Conservation (phyloP, 2,888 invertebrate species). For the Andrena chrysosceles region DNA sequence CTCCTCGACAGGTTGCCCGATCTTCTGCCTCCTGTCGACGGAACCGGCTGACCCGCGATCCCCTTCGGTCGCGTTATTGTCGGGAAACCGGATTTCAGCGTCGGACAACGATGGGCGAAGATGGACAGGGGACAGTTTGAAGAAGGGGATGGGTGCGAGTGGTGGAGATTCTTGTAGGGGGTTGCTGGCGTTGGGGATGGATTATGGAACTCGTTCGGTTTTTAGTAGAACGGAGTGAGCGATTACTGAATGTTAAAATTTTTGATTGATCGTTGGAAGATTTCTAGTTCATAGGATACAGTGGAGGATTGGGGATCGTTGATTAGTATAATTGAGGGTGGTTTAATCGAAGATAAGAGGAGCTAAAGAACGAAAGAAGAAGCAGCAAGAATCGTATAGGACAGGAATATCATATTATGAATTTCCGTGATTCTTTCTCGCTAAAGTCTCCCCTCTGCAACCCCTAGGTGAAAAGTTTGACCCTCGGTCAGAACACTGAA, state of each 20-base stretch:
- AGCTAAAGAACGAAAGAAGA: not conserved
- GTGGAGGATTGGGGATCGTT: no score
- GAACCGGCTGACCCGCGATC: conserved; percentile 61
- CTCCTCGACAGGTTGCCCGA: conserved; percentile 66
- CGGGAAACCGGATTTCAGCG: conserved; percentile 62
- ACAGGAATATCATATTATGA: conserved; percentile 2
- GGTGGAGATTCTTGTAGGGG: not conserved
- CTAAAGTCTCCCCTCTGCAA: conserved; percentile 29
- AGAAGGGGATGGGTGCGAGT: conserved; percentile 13
- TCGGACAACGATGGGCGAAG: conserved; percentile 23
- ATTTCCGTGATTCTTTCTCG: conserved; percentile 9
- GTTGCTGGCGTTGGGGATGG: not conserved
- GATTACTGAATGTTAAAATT: no score
- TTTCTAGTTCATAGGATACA: no score
- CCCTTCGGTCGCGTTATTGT: conserved; percentile 63
- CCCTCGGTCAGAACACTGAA: conserved; percentile 36
- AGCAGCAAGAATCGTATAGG: not conserved
- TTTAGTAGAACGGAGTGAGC: not conserved
- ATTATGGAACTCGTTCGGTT: not conserved
- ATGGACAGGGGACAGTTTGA: conserved; percentile 49
- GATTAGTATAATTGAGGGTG: no score
- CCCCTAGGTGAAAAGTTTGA: conserved; percentile 47
- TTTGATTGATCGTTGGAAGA: no score
- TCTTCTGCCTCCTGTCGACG: conserved; percentile 56
- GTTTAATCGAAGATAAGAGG: no score